Base-by-base conservation (phyloP, 1,140 invertebrate species). In the Adoxophyes honmai region DNA sequence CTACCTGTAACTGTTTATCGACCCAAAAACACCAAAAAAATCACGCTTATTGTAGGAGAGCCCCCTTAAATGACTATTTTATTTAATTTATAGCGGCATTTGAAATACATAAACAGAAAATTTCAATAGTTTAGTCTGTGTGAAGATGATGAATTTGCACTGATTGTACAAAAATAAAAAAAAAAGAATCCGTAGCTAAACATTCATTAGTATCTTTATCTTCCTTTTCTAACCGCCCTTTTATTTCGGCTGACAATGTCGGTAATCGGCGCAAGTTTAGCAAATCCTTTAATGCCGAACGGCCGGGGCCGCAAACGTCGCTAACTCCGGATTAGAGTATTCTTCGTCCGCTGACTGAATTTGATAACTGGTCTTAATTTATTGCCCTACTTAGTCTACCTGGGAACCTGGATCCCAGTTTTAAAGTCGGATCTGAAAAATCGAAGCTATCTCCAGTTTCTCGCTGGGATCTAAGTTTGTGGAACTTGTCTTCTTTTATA, bases 261-360 rank as follows among this genome's bases (percentile, higher is more conserved):
- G 42, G n/a, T 48, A 48, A 48, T 48, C 42, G 42, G 42, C 42
- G 42, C 21, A 48, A 48, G 16, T 48, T 28, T 33, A 5, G 16
- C 18, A 48, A 48, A 48, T 48, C 42, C 42, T 33, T 48, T 48
- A 48, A 48, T 48, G n/a, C 42, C 6, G 42, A 48, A 48, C 16
- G 42, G 28, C 21, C 10, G n/a, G 6, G 16, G 21, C 21, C 63
- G 52, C 60, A 51, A 62, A 44, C 57, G 37, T 59, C 65, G 68
- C 73, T 75, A 76, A 78, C 74, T 79, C 66, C 71, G 66, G 70
- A 78, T 81, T 78, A 78, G 58, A 62, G 52, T 57, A 62, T 73
- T 73, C 70, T 70, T 73, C 67, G 60, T 57, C 21, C 59, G 18
- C 28, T 44, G 54, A 66, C 60, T 71, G 62, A 68, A 73, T 60